Evolutionary conservation across 1,140 invertebrate genomes (phyloP).

Genomic region (Lepidurus couesii): DNA sequence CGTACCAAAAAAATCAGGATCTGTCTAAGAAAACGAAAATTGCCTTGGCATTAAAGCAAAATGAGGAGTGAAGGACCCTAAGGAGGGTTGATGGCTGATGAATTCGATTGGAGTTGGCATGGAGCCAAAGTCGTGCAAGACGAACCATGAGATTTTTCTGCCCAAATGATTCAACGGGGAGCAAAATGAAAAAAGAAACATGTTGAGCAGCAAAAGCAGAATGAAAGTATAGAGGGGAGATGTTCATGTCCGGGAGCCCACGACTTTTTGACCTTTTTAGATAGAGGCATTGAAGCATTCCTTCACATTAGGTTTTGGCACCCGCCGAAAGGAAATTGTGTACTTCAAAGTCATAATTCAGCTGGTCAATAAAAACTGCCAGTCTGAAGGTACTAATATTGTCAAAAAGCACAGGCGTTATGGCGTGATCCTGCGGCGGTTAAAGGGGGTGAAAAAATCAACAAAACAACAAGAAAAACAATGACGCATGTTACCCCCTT

Average conservation of each 20-base stretch:
- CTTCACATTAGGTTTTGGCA: neutral
- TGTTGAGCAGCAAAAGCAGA: neutral
- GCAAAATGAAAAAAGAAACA: neutral
- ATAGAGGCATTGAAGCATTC: conserved; percentile 19
- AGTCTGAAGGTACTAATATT: neutral
- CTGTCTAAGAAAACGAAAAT: neutral
- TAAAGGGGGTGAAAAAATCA: neutral
- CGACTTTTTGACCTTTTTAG: conserved; percentile 19
- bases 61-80: neutral
- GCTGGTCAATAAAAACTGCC: neutral
- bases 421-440: neutral
- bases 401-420: neutral
- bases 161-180: neutral
- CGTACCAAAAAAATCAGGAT: no score
- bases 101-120: conserved; percentile 1
- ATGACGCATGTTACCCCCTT: neutral
- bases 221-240: neutral
- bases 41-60: neutral
- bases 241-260: conserved; percentile 12
- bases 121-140: neutral
- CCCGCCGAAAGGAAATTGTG: neutral
- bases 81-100: conserved; percentile 13
- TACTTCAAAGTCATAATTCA: neutral
- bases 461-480: neutral
- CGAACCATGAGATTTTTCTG: neutral